Percentiles rank a stretch among this genome's conserved stretches.
Conservation (phyloP, 2,113 vertebrate species). For the Poecile atricapillus region DNA sequence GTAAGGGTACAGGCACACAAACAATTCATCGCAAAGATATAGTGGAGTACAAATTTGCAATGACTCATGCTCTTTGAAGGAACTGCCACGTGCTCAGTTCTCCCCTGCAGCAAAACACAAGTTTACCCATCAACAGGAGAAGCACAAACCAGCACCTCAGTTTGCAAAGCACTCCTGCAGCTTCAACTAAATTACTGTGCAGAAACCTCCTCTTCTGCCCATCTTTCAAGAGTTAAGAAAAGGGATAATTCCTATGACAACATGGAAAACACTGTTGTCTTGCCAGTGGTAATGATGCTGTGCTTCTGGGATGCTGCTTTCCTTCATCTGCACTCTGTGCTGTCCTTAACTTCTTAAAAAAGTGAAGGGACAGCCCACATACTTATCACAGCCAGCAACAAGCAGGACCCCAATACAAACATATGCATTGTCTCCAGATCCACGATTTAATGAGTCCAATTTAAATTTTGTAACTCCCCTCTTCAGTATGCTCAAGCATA, state of each 20-base stretch:
- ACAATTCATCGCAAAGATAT: background rate
- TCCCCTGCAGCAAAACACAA: background rate
- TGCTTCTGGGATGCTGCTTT: background rate
- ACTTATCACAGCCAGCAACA: background rate
- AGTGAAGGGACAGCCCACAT: background rate
- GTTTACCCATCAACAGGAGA: background rate
- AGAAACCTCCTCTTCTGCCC: background rate
- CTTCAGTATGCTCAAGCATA: background rate
- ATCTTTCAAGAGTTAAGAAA: background rate
- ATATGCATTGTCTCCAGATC: background rate
- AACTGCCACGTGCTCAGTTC: background rate
- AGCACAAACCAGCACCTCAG: background rate
- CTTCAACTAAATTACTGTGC: background rate
- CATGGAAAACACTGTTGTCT: background rate
- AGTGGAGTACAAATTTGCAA: slow-evolving; percentile 39
- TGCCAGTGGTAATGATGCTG: background rate
- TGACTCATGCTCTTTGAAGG: background rate
- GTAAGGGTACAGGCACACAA: slow-evolving; percentile 13
- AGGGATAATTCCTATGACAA: background rate
- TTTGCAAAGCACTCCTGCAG: background rate
- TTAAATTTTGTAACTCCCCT: background rate
- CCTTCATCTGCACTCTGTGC: background rate
- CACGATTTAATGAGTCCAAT: background rate
- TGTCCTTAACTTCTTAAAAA: background rate
- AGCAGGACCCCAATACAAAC: background rate